These are phyloP conservation scores for Mycetomoellerius zeteki DNA, from an alignment of 1,140 invertebrate genomes.

Conservation along the genomic window DNA sequence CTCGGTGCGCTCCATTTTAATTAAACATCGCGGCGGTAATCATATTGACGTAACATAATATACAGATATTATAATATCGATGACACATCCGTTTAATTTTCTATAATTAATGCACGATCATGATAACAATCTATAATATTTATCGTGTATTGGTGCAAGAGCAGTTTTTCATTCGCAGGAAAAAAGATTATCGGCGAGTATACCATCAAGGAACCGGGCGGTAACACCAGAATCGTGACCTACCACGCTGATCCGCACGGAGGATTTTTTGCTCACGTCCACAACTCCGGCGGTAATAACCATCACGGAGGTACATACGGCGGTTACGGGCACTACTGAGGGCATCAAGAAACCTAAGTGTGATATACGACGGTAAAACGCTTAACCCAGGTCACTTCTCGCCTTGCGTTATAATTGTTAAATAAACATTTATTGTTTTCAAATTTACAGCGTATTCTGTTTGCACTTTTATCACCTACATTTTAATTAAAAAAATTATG, in stretches of 20 bases:
- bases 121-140: not conserved
- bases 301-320: constrained; percentile 83
- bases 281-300: constrained; percentile 89
- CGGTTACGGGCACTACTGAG: constrained; percentile 70
- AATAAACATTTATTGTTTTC: constrained; percentile 49
- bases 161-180: constrained; percentile 65
- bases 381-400: constrained; percentile 5
- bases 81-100: constrained; percentile 32
- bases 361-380: constrained; percentile 1
- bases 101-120: constrained; percentile 36
- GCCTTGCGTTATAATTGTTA: constrained; percentile 27
- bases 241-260: constrained; percentile 93
- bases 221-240: constrained; percentile 91
- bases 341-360: constrained; percentile 11
- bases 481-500: not conserved
- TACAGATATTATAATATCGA: constrained; percentile 37
- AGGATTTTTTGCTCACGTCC: constrained; percentile 92
- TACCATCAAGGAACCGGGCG: constrained; percentile 92
- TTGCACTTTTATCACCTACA: not conserved
- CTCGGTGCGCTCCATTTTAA: constrained; percentile 37
- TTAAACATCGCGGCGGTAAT: constrained; percentile 29
- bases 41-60: constrained; percentile 49
- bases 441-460: not conserved
- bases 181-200: constrained; percentile 89
- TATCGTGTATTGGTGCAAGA: not conserved